These are phyloP conservation scores for Xanthorhoe spadicearia DNA, from an alignment of 2,888 invertebrate genomes.

Conservation along the genomic window DNA sequence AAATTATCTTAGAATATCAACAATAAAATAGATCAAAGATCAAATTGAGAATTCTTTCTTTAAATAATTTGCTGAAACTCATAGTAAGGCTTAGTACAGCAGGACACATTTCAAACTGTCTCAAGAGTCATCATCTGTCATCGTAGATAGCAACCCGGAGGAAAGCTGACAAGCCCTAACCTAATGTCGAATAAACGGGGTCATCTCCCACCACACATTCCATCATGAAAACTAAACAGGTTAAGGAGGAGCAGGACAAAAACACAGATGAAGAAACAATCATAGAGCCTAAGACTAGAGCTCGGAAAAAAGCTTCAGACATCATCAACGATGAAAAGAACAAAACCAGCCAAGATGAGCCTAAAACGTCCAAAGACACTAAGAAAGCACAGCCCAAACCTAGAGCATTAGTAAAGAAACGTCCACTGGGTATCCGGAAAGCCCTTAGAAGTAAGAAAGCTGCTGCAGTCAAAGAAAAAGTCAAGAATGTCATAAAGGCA, in stretches of 20 bases:
- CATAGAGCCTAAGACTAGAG: constrained; percentile 79
- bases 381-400: constrained; percentile 72
- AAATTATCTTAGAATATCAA: constrained; percentile 30
- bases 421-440: constrained; percentile 78
- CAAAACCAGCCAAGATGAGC: constrained; percentile 72
- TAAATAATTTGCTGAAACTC: constrained; percentile 11
- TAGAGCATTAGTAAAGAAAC: constrained; percentile 74
- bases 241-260: constrained; percentile 77
- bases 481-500: constrained; percentile 69
- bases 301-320: constrained; percentile 79
- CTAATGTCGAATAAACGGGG: constrained; percentile 82
- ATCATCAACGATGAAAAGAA: constrained; percentile 70
- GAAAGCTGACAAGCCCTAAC: constrained; percentile 62
- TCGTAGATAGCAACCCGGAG: constrained; percentile 54
- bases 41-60: constrained; percentile 23
- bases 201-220: constrained; percentile 77
- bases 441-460: constrained; percentile 76
- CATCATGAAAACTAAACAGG: constrained; percentile 83
- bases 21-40: constrained; percentile 46
- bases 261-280: constrained; percentile 74
- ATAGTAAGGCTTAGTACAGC: constrained; percentile 11
- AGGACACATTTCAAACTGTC: constrained; percentile 7
- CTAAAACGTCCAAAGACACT: constrained; percentile 76
- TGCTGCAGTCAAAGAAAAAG: constrained; percentile 65
- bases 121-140: constrained; percentile 49